Conservation (phyloP, 2,888 invertebrate genomes). For the Saturnia pavonia region DNA sequence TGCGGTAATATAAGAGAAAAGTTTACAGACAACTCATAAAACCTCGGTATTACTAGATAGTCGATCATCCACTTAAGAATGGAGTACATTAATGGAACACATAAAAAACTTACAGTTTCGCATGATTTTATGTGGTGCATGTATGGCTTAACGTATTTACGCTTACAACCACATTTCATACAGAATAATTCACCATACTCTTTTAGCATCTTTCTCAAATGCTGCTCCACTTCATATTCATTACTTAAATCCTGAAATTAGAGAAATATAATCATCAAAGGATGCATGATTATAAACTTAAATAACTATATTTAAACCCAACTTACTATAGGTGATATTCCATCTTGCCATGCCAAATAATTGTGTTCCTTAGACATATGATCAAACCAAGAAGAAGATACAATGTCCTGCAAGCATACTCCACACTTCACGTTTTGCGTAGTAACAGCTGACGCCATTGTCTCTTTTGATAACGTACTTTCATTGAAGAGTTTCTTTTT, state of each 20-base stretch:
- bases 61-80: background rate
- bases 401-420: conserved; percentile 40
- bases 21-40: too few relatives aligned
- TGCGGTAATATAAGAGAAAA: too few relatives aligned
- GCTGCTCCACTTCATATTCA: conserved; percentile 34
- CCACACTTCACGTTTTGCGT: conserved; percentile 37
- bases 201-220: conserved; percentile 41
- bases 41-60: too few relatives aligned
- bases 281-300: background rate
- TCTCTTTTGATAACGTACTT: background rate
- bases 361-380: conserved; percentile 51
- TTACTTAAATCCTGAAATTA: conserved; percentile 48
- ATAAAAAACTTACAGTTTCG: conserved; percentile 21
- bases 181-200: conserved; percentile 40
- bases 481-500: background rate
- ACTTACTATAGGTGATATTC: conserved; percentile 65
- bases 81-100: background rate
- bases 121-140: conserved; percentile 38
- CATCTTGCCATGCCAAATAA: conserved; percentile 58
- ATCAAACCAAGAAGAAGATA: conserved; percentile 41
- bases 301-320: background rate
- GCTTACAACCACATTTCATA: conserved; percentile 42
- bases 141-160: conserved; percentile 51
- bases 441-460: background rate
- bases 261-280: background rate